Evolutionary conservation across 2,888 invertebrate genomes (phyloP).

Genomic region (Melieria picta): DNA sequence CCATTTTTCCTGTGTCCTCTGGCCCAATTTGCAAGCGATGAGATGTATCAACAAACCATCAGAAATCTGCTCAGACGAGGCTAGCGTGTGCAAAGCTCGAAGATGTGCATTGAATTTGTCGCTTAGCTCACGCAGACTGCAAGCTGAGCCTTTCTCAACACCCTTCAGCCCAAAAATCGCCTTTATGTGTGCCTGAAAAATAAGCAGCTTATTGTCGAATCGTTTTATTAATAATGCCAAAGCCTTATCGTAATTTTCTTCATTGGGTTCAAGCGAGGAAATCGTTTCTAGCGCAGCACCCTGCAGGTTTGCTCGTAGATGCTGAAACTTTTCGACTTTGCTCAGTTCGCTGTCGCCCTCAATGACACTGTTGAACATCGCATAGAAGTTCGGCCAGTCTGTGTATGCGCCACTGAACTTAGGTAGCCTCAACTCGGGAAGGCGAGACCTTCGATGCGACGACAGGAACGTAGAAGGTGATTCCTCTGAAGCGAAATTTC

Average conservation of each 20-base stretch:
- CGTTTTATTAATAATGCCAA: conserved; percentile 39
- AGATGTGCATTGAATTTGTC: conserved; percentile 25
- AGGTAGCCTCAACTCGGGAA: conserved; percentile 40
- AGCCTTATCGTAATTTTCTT: conserved; percentile 42
- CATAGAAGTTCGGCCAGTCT: conserved; percentile 39
- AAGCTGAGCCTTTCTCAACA: conserved; percentile 26
- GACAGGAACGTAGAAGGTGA: background rate
- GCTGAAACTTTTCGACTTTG: conserved; percentile 40
- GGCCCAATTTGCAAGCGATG: conserved; percentile 14
- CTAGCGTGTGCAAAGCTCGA: conserved; percentile 26
- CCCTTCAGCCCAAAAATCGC: conserved; percentile 39
- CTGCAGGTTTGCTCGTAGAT: conserved; percentile 33
- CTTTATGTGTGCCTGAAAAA: conserved; percentile 43
- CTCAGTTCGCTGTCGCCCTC: conserved; percentile 31
- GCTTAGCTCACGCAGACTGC: background rate
- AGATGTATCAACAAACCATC: conserved; percentile 27
- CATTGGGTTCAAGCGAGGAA: conserved; percentile 35
- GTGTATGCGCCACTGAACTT: conserved; percentile 37
- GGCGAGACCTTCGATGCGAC: conserved; percentile 32
- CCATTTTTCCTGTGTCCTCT: conserved; percentile 17
- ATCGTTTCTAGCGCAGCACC: conserved; percentile 38
- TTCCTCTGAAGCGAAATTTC: conserved; percentile 25
- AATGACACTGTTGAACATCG: conserved; percentile 38
- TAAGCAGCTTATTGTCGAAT: conserved; percentile 44
- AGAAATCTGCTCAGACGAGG: conserved; percentile 12